phyloP scores from a whole-genome alignment of 2,888 invertebrate species.

The Xestia xanthographa region DNA sequence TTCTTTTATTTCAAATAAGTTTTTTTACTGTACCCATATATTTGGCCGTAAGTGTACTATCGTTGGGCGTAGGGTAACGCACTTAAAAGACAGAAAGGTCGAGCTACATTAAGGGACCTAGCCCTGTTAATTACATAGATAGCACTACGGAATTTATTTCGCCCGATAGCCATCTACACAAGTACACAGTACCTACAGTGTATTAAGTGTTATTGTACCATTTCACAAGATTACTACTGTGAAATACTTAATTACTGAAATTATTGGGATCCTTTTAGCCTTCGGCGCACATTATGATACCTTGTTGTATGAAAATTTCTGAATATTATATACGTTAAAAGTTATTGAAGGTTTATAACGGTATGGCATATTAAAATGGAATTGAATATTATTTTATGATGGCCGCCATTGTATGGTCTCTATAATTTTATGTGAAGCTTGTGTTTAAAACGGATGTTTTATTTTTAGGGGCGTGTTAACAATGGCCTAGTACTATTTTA shows the following conservation, averaged over 20 bases:
- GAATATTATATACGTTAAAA: conserved; percentile 52
- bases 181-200: conserved; percentile 47
- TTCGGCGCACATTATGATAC: conserved; percentile 45
- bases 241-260: conserved; percentile 69
- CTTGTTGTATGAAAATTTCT: conserved; percentile 49
- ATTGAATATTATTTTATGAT: conserved; percentile 48
- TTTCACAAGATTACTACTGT: conserved; percentile 67
- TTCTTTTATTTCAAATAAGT: conserved; percentile 55
- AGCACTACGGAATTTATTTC: conserved; percentile 70
- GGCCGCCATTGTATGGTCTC: conserved; percentile 26
- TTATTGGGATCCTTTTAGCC: conserved; percentile 67
- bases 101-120: conserved; percentile 68
- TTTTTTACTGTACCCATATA: conserved; percentile 49
- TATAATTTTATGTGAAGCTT: conserved; percentile 50
- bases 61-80: conserved; percentile 44
- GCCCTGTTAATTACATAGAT: conserved; percentile 71
- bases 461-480: conserved; percentile 48
- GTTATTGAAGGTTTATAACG: conserved; percentile 57
- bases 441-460: conserved; percentile 47
- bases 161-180: conserved; percentile 61
- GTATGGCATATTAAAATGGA: conserved; percentile 58
- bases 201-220: conserved; percentile 71
- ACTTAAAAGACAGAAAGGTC: conserved; percentile 66
- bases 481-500: conserved; percentile 23
- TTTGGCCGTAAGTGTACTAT: conserved; percentile 52